Evolutionary conservation across 2,113 vertebrate genomes (phyloP).

Genomic region (Aspiorhynchus laticeps): DNA sequence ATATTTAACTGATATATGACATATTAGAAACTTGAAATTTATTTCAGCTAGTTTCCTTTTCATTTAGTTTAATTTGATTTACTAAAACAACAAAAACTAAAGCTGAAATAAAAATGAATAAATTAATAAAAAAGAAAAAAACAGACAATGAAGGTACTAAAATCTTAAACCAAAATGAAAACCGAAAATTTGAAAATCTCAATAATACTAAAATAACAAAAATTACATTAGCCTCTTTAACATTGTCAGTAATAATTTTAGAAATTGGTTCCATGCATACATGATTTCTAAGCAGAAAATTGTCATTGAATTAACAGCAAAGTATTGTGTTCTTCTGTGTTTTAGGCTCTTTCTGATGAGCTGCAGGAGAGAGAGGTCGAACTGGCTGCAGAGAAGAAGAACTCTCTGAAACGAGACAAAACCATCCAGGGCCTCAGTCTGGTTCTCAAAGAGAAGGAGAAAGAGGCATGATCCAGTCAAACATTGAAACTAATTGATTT

Average conservation of each 20-base stretch:
- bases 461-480: slow-evolving; percentile 76
- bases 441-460: slow-evolving; percentile 88
- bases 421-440: slow-evolving; percentile 92
- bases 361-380: slow-evolving; percentile 84
- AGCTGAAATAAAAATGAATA: too few species aligned
- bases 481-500: background rate
- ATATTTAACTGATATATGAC: too few species aligned
- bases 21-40: too few species aligned
- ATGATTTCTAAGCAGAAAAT: background rate
- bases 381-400: slow-evolving; percentile 87
- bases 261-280: background rate
- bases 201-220: background rate
- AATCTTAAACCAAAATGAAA: too few species aligned
- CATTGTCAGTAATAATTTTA: background rate
- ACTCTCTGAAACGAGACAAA: slow-evolving; percentile 93
- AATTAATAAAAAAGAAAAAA: too few species aligned
- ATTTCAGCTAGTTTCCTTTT: too few species aligned
- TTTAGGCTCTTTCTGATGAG: slow-evolving; percentile 67
- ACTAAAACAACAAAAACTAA: too few species aligned
- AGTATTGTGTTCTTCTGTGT: background rate
- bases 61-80: too few species aligned
- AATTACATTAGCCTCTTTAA: background rate
- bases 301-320: background rate
- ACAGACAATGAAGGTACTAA: too few species aligned
- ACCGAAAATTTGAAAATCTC: too few species aligned